Evolutionary conservation across 2,888 invertebrate genomes (phyloP), one percentile per base, ranked within the genome.

Genomic region (Rhopalosiphum nymphaeae): DNA sequence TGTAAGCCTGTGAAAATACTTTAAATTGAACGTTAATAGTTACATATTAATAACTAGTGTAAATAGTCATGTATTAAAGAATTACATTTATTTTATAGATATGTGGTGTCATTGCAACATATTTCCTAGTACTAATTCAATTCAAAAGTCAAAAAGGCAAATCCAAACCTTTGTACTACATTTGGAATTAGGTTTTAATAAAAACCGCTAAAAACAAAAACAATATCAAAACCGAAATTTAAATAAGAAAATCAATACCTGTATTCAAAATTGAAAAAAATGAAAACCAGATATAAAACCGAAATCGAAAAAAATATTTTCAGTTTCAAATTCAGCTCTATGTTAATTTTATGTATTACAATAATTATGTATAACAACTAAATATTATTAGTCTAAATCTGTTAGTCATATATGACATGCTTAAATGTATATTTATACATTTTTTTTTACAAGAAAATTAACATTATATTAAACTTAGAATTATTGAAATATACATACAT

Each of bases 61-160:
- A 16, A n/a, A 67, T 67, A 21, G 5, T 16, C n/a, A 36, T 67
- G 11, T 13, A 13, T 3, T n/a, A 67, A 61, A 13, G 4, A 13
- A n/a, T 13, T 67, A n/a, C 13, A 46, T 49, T 87, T 87, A 11
- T 36, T 36, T 87, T 92, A 26, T 61, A 86, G 61, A 36, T 61
- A 42, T 91, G 78, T 53, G 49, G 49, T n/a, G 49, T 67, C 67
- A 91, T 87, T 7, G 36, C n/a, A 9, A 87, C 92, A 46, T 92
- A 92, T 16, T 49, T 86, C 11, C 25, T 92, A 46, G 61, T 92
- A 21, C 61, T 92, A 26, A 57, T 92, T 44, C 87, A 87, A 44
- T 92, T 92, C 46, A 87, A 87, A 61, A 36, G 44, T 36, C 57
- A 92, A 92, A 92, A 92, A 36, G 49, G 16, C 3, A 67, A 16